Conservation (phyloP, 64 coral and sea anemone genomes). For the Exaiptasia diaphana region DNA sequence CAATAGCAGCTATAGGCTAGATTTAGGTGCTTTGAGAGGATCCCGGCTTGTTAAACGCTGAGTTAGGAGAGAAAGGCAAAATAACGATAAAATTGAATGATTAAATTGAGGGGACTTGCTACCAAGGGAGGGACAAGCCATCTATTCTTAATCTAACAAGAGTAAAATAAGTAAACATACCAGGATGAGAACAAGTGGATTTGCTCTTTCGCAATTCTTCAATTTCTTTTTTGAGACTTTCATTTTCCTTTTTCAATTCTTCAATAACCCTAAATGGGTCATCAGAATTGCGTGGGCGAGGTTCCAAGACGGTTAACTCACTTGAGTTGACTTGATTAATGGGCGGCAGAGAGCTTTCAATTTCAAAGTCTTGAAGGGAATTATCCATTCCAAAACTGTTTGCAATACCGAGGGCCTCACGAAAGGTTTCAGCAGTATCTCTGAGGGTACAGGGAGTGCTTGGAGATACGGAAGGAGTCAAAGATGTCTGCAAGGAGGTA, state of each 20-base stretch:
- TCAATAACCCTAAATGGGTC: background rate
- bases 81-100: no score
- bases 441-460: background rate
- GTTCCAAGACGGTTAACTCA: no score
- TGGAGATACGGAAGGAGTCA: background rate
- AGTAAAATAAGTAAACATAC: background rate
- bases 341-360: background rate
- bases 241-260: background rate
- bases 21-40: background rate
- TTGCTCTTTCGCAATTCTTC: background rate
- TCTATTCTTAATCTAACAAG: background rate
- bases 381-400: background rate
- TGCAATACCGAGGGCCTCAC: background rate
- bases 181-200: background rate
- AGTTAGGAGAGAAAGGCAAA: no score
- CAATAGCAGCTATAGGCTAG: background rate
- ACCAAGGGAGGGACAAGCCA: background rate
- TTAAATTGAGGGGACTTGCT: background rate
- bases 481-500: background rate
- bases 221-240: no score
- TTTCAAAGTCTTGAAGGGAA: background rate
- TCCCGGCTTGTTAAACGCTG: no score
- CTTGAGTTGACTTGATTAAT: background rate
- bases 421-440: background rate
- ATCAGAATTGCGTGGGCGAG: background rate